phyloP scores from a whole-genome alignment of 2,113 vertebrate species.

The Himantopus leucocephalus region DNA sequence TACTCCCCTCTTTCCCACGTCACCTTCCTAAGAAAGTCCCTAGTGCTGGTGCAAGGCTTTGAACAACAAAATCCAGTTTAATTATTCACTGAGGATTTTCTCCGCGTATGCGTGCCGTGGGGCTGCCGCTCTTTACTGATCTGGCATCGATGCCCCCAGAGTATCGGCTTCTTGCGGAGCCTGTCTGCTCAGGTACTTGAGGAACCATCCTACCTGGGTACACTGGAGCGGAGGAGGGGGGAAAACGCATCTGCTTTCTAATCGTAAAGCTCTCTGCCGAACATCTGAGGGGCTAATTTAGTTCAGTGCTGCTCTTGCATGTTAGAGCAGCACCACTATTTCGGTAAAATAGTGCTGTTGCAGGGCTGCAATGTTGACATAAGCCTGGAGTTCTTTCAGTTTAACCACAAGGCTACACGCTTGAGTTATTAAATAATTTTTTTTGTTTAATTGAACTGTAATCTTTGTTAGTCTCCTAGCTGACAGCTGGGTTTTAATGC shows the following conservation, averaged over 20 bases:
- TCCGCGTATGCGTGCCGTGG: rapidly evolving
- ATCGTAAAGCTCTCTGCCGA: not conserved
- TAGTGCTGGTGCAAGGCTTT: not conserved
- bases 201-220: not conserved
- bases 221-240: not conserved
- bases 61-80: not conserved
- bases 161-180: not conserved
- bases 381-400: slow-evolving; percentile 59
- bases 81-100: not conserved
- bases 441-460: slow-evolving; percentile 43
- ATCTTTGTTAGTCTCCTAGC: slow-evolving; percentile 30
- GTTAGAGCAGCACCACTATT: not conserved
- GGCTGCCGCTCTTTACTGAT: not conserved
- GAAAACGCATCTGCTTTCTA: not conserved
- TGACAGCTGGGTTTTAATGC: slow-evolving; percentile 34
- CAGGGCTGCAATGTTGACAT: slow-evolving; percentile 48
- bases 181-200: not conserved
- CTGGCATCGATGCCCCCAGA: not conserved
- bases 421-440: slow-evolving; percentile 40
- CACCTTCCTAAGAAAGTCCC: not conserved
- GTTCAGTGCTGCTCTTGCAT: not conserved
- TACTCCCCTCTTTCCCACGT: not conserved
- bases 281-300: not conserved
- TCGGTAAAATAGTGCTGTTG: not conserved
- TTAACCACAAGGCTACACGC: slow-evolving; percentile 60